phyloP scores from a whole-genome alignment of 2,113 vertebrate species.

The Mirza zaza region DNA sequence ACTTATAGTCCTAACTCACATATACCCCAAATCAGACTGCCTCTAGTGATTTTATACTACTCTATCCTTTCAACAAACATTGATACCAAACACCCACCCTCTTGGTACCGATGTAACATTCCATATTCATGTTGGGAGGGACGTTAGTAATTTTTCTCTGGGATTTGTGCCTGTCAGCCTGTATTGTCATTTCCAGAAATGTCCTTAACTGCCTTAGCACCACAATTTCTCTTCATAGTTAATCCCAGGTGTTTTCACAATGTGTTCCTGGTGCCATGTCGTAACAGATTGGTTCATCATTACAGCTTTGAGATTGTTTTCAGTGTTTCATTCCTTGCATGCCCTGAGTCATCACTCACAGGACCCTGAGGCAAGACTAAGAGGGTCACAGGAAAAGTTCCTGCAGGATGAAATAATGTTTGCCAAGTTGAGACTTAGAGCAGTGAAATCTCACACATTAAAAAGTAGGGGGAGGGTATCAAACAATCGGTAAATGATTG shows the following conservation, averaged over 20 bases:
- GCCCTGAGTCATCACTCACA: not conserved
- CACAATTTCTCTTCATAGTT: not conserved
- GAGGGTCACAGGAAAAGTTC: not conserved
- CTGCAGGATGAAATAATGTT: not conserved
- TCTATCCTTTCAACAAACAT: slow-evolving; percentile 25
- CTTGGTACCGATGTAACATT: not conserved
- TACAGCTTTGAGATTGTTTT: not conserved
- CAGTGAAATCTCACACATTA: not conserved
- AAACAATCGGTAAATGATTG: not conserved
- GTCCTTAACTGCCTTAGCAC: not conserved
- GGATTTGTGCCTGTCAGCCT: not conserved
- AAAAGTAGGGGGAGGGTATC: not conserved
- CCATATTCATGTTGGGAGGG: not conserved
- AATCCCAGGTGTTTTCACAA: not conserved
- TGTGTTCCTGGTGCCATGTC: not conserved
- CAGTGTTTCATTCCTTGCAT: not conserved
- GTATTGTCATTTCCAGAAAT: slow-evolving; percentile 26
- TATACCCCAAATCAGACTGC: not conserved
- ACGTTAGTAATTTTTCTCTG: not conserved
- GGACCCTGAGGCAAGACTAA: not conserved
- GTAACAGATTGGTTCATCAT: not conserved
- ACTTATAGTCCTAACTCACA: slow-evolving; percentile 29
- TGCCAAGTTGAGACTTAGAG: not conserved
- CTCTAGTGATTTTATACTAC: not conserved
- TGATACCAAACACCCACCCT: not conserved